Base-by-base conservation (phyloP, 2,888 invertebrate species). In the Schrankia costaestrigalis region DNA sequence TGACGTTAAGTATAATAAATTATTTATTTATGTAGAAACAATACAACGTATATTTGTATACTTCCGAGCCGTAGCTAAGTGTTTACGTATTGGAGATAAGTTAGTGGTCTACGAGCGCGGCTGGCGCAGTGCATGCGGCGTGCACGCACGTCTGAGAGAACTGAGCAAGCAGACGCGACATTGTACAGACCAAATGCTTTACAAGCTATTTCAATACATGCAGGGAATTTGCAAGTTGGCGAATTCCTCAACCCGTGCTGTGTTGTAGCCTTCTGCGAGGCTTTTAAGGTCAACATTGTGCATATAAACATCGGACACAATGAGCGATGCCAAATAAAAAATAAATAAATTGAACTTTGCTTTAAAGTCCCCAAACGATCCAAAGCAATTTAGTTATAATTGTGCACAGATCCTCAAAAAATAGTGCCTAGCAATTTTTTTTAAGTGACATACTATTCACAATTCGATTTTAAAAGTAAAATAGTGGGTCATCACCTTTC, bases 161-260 rank as follows among this genome's bases (percentile, higher is more conserved):
- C 82, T 78, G 77, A 77, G 69, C 67, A 60, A 56, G 64, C 64
- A 61, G 59, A 53, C 63, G 60, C 61, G 56, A 33, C 47, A 45
- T 44, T 45, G 62, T 61, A 63, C 63, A 61, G 60, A 62, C 69
- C 72, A 3, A 68, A 67, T 75, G 72, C 73, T 73, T 63, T 77
- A 63, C 63, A 72, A 69, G 82, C 80, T 84, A 84, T 85, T 85
- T 85, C 78, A 80, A 82, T 82, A 71, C 81, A 74, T 64, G 70
- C 58, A 70, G 65, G 57, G 77, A 82, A 84, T 84, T 80, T 62
- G 78, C 80, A 71, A 79, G 69, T 79, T 70, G 58, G 70, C 78
- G 66, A 68, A 84, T 78, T 80, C 70, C 69, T n/a, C n/a, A n/a
- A 33, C 24, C 15, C 33, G 31, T 33, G 34, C 35, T 32, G 55